Percentiles rank a stretch among this genome's conserved stretches.
Conservation (phyloP, 1,140 invertebrate species). For the Drosophila triauraria region DNA sequence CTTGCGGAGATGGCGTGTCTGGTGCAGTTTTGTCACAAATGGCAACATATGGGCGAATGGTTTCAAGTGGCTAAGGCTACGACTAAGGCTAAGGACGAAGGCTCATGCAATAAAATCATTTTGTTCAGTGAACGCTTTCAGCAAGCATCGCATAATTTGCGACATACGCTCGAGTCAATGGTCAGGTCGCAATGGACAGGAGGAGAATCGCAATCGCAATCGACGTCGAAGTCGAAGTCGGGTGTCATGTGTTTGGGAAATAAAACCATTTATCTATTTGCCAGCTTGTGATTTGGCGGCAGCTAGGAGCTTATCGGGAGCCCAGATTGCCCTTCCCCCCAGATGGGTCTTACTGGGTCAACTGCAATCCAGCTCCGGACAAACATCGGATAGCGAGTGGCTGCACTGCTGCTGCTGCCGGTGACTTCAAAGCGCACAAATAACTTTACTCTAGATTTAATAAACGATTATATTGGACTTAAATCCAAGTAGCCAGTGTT, state of each 20-base stretch:
- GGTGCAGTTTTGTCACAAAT: constrained; percentile 79
- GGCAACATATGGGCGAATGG: constrained; percentile 78
- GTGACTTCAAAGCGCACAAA: constrained; percentile 66
- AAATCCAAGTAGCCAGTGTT: constrained; percentile 69
- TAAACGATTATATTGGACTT: constrained; percentile 78
- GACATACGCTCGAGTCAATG: constrained; percentile 77
- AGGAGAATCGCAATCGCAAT: constrained; percentile 8
- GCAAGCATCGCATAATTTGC: constrained; percentile 71
- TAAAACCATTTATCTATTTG: constrained; percentile 80
- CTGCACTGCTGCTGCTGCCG: constrained; percentile 23
- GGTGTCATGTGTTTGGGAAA: constrained; percentile 61
- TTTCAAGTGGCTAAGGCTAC: constrained; percentile 52
- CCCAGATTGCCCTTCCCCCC: constrained; percentile 35
- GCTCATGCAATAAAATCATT: constrained; percentile 80
- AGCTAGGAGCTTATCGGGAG: constrained; percentile 13
- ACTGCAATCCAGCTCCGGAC: constrained; percentile 26
- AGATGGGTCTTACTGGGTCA: constrained; percentile 63
- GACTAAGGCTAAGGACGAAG: constrained; percentile 37
- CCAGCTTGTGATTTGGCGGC: constrained; percentile 55
- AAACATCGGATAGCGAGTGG: constrained; percentile 22
- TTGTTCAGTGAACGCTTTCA: constrained; percentile 80
- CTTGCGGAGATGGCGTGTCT: constrained; percentile 41
- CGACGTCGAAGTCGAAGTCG: background rate
- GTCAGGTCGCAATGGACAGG: constrained; percentile 39
- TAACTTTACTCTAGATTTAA: constrained; percentile 83